Evolutionary conservation across 1,140 invertebrate genomes (phyloP).

Genomic region (Venturia canescens): DNA sequence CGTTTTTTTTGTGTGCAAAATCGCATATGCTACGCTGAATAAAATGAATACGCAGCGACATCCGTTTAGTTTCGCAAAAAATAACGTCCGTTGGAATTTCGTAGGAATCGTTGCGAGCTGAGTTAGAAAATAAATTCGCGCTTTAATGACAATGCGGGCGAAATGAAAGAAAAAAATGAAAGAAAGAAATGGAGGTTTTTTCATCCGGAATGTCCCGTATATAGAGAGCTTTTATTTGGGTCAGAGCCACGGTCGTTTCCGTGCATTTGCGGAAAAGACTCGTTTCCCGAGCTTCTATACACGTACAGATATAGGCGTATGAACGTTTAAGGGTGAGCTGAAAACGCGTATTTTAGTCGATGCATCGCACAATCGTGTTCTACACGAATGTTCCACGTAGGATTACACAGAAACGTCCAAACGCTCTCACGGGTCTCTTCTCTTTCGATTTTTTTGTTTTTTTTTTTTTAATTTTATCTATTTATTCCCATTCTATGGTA

Average conservation of each 20-base stretch:
- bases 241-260: conserved; percentile 9
- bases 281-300: not conserved
- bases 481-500: too few relatives aligned
- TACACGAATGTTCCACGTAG: conserved; percentile 3
- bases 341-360: conserved; percentile 3
- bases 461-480: too few relatives aligned
- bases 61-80: too few relatives aligned
- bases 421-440: not conserved
- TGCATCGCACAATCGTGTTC: conserved; percentile 8
- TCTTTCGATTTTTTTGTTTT: not conserved
- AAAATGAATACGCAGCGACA: too few relatives aligned
- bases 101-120: too few relatives aligned
- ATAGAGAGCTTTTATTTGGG: not conserved
- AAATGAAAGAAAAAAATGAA: not conserved
- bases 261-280: not conserved
- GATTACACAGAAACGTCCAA: not conserved
- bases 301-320: not conserved
- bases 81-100: too few relatives aligned
- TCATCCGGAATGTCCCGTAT: not conserved
- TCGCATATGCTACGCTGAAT: too few relatives aligned
- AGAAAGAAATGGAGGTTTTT: not conserved
- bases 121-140: not conserved
- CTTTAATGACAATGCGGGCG: not conserved
- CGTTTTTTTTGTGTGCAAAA: too few relatives aligned
- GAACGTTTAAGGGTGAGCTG: not conserved